A percentile compares a stretch with the other conserved stretches of the same genome.
Evolutionary conservation across 1,140 invertebrate species (phyloP).

Genomic region (Solen grandis): DNA sequence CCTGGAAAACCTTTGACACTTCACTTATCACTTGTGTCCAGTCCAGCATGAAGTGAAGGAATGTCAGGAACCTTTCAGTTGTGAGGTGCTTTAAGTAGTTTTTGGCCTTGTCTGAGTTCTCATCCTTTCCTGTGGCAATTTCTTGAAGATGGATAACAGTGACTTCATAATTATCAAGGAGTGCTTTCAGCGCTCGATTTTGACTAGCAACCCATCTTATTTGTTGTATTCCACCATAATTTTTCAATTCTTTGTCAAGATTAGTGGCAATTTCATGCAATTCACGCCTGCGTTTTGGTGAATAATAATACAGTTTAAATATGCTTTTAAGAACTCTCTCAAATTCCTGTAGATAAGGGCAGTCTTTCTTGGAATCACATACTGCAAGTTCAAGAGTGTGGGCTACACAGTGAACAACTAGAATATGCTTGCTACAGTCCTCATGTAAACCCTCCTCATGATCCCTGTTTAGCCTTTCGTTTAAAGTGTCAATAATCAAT

Average conservation of each 20-base stretch:
- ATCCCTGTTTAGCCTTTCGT: too few species aligned
- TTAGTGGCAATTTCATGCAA: too few species aligned
- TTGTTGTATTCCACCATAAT: conserved; percentile 18
- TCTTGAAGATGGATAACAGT: conserved; percentile 15
- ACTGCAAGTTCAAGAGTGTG: too few species aligned
- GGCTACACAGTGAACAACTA: too few species aligned
- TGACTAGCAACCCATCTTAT: conserved; percentile 46
- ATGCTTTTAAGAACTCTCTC: too few species aligned
- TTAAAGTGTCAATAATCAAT: too few species aligned
- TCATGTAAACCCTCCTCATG: too few species aligned
- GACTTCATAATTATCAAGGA: conserved; percentile 37
- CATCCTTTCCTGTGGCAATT: conserved; percentile 2
- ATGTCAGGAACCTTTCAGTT: conserved; percentile 5
- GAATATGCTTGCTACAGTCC: too few species aligned
- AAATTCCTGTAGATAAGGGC: conserved; percentile 26
- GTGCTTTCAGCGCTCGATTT: conserved; percentile 23
- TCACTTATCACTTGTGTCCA: not conserved
- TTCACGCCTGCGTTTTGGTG: too few species aligned
- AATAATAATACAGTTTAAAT: too few species aligned
- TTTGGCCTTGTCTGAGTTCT: not conserved
- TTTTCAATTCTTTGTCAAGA: conserved; percentile 1
- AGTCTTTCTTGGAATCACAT: conserved; percentile 9
- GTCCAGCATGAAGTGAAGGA: conserved; percentile 39
- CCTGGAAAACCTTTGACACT: conserved; percentile 14
- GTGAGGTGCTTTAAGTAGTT: conserved; percentile 6